Base-by-base conservation (phyloP, 2,888 invertebrate genomes). In the Sphinx pinastri region DNA sequence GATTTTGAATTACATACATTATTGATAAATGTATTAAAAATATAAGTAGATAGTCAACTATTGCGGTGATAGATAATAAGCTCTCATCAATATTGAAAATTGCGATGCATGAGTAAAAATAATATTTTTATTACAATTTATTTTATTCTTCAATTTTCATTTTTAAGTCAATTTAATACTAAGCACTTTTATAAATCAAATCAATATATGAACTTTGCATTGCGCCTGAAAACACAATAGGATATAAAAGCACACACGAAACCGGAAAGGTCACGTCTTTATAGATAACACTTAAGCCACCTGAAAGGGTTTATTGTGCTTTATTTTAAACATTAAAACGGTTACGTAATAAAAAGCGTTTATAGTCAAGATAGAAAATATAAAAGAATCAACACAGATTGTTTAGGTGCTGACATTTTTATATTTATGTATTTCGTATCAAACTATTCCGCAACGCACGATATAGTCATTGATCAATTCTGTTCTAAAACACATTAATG, bases 291-390 rank as follows among this genome's bases (percentile, higher is more conserved):
- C 47, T 63, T 19, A 63, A 47, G n/a, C 16, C 60, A 16, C 16
- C 60, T 63, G 60, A 63, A 63, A 63, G 60, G 60, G 47, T 63
- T 63, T 63, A 63, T 19, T 63, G 47, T 49, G 63, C 19, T 19
- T 63, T 16, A 25, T 63, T 60, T 47, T 47, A n/a, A 19, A 14
- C 38, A 16, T 60, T 63, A 12, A 63, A 63, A 19, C 49, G 49
- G 19, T 19, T 25, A 11, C 47, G 19, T 47, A 63, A 63, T 63
- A 19, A 63, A 63, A 47, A 49, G 38, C 4, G 13, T 19, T 19
- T 7, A 63, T 12, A 47, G 47, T 49, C 10, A 5, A 16, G 19
- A 19, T 49, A 49, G 12, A 60, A 8, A 38, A 38, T 14, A 60
- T 63, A 12, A 19, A 49, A 47, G 16, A 63, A 14, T 19, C 13